phyloP scores from a whole-genome alignment of 1,140 invertebrate species.

The Diachasma alloeum region DNA sequence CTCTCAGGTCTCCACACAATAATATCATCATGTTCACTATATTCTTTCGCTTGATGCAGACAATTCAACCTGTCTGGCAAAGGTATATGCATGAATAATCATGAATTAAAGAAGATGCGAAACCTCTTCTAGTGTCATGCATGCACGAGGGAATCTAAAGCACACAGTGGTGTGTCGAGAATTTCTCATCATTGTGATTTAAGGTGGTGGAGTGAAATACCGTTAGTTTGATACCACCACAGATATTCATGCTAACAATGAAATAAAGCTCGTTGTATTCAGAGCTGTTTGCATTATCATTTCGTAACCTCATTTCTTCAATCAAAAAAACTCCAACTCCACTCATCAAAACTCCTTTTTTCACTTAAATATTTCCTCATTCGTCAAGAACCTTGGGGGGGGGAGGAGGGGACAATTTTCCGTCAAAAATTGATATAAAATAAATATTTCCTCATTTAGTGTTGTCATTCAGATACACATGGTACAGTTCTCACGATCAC shows the following conservation, averaged over 20 bases:
- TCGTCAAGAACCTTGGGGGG: no score
- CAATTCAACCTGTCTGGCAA: background rate
- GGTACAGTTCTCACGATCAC: no score
- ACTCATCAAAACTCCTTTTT: no score
- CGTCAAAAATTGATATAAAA: no score
- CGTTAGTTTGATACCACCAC: background rate
- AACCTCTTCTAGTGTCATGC: background rate
- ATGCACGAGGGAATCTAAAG: background rate
- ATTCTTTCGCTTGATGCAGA: background rate
- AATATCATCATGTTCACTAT: background rate
- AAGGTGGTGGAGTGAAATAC: background rate
- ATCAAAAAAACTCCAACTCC: no score
- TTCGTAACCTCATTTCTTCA: no score
- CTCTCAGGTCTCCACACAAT: no score
- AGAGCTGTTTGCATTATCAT: no score
- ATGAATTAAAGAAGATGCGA: conserved; percentile 2
- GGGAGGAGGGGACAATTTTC: no score
- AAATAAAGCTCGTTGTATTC: background rate
- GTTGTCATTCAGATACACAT: no score
- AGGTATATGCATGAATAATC: conserved; percentile 18
- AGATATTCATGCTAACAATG: background rate
- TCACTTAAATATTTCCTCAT: no score
- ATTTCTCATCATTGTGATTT: conserved; percentile 2
- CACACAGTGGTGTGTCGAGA: background rate
- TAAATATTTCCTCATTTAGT: no score